These are phyloP conservation scores for Bhutanitis thaidina DNA, from an alignment of 2,888 invertebrate species.

Conservation along the genomic window DNA sequence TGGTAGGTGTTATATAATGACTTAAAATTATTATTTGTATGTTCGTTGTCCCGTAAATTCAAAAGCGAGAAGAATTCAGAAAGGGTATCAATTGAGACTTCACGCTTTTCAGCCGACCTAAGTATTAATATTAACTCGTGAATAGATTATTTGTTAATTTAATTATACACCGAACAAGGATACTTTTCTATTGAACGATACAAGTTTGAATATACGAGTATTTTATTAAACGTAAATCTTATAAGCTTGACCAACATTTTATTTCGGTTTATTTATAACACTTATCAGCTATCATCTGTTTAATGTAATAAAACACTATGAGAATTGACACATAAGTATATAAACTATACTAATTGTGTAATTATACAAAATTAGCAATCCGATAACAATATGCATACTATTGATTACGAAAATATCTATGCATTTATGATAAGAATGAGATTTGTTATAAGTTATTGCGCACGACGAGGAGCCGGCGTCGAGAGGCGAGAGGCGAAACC, in stretches of 20 bases:
- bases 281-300: constrained; percentile 76
- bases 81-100: constrained; percentile 25
- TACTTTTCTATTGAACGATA: constrained; percentile 17
- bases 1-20: constrained; percentile 20
- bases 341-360: constrained; percentile 81
- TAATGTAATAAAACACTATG: constrained; percentile 79
- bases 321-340: constrained; percentile 82
- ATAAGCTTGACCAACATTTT: constrained; percentile 64
- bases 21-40: constrained; percentile 49
- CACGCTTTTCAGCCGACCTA: constrained; percentile 16
- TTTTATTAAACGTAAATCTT: constrained; percentile 36
- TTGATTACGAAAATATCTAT: constrained; percentile 76
- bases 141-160: constrained; percentile 18
- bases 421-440: constrained; percentile 57
- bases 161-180: constrained; percentile 10
- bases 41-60: constrained; percentile 67
- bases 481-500: constrained; percentile 19
- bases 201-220: constrained; percentile 12
- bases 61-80: constrained; percentile 26
- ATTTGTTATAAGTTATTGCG: constrained; percentile 48
- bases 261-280: constrained; percentile 72
- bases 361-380: constrained; percentile 78
- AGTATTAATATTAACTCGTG: constrained; percentile 23
- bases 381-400: constrained; percentile 75
- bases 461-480: constrained; percentile 29